These are phyloP conservation scores for Malthinus flaveolus DNA, from an alignment of 2,888 invertebrate genomes.

Conservation along the genomic window DNA sequence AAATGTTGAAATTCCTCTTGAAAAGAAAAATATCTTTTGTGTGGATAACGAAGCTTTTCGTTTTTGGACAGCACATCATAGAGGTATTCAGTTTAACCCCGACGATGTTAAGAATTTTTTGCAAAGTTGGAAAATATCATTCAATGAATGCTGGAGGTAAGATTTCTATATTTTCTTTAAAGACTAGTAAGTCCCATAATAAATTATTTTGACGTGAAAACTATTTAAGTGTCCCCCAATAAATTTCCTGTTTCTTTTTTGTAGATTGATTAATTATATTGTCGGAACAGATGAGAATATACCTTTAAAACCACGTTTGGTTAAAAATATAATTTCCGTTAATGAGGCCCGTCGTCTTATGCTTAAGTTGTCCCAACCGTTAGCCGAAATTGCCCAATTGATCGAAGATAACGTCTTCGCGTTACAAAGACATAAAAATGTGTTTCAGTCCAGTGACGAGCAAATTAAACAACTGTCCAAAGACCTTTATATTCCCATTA, in stretches of 20 bases:
- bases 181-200: too few relatives aligned
- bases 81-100: background rate
- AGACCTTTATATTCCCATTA: background rate
- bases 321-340: background rate
- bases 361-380: background rate
- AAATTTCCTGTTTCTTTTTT: background rate
- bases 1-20: slow-evolving; percentile 31
- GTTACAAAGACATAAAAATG: background rate
- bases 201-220: too few relatives aligned
- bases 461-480: background rate
- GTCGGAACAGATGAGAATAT: background rate
- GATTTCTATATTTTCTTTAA: background rate
- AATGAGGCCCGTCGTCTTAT: background rate
- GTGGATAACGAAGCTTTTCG: slow-evolving; percentile 34
- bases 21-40: slow-evolving; percentile 37
- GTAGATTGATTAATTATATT: background rate
- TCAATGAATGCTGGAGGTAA: slow-evolving; percentile 1
- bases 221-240: too few relatives aligned
- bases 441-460: too few relatives aligned
- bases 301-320: background rate
- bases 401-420: background rate
- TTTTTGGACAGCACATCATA: background rate
- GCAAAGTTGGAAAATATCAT: slow-evolving; percentile 1
- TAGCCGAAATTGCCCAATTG: background rate
- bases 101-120: background rate